Percentiles rank a stretch among this genome's conserved stretches.
Evolutionary conservation across 2,113 vertebrate genomes (phyloP).

Genomic region (Limanda limanda): DNA sequence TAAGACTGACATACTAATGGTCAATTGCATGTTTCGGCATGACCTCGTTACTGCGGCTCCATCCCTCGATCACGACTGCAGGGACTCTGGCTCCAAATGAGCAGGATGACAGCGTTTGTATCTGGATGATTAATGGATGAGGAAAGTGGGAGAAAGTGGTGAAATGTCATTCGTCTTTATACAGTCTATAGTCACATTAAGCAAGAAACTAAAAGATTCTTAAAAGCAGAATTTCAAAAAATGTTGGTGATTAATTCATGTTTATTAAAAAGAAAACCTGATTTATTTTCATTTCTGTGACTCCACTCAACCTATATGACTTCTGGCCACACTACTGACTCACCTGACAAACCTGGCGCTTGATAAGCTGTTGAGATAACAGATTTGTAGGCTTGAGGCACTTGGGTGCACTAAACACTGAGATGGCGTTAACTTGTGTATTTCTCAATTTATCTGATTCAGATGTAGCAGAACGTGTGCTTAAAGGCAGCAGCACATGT

Average conservation of each 20-base stretch:
- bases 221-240: too few relatives aligned
- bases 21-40: too few relatives aligned
- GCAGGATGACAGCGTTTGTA: too few relatives aligned
- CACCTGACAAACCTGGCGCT: constrained; percentile 13
- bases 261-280: neutral
- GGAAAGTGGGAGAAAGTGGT: too few relatives aligned
- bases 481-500: constrained; percentile 46
- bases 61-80: too few relatives aligned
- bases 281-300: constrained; percentile 16
- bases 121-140: too few relatives aligned
- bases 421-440: constrained; percentile 39
- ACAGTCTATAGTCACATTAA: too few relatives aligned
- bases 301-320: neutral
- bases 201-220: too few relatives aligned
- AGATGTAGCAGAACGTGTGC: constrained; percentile 40
- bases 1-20: too few relatives aligned
- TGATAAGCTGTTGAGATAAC: constrained; percentile 32
- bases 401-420: constrained; percentile 5
- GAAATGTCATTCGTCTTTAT: too few relatives aligned
- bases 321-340: constrained; percentile 8
- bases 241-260: neutral
- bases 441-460: constrained; percentile 54
- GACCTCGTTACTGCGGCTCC: too few relatives aligned
- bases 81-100: too few relatives aligned
- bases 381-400: constrained; percentile 8